These are phyloP conservation scores for Rutilus rutilus DNA, from an alignment of 2,113 vertebrate genomes.

Conservation along the genomic window DNA sequence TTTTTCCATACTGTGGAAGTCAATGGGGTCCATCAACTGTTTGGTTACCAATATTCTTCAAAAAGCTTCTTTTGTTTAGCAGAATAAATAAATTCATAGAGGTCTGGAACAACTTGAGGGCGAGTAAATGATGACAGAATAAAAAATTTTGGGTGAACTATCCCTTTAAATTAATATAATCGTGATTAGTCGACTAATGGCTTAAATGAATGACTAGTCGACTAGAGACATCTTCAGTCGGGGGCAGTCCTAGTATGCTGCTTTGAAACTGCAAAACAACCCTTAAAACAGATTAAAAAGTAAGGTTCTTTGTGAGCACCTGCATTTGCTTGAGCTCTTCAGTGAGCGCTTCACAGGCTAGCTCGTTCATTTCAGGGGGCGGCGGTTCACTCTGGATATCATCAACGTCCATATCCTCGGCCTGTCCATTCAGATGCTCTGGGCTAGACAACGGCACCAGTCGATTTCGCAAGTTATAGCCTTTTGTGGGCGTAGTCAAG, in stretches of 20 bases:
- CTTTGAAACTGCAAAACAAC: background rate
- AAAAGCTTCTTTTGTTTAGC: too few species aligned
- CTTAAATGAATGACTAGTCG: too few species aligned
- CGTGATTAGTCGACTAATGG: too few species aligned
- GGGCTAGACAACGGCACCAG: slow-evolving; percentile 81
- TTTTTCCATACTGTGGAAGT: too few species aligned
- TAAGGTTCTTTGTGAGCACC: slow-evolving; percentile 69
- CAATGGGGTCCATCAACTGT: too few species aligned
- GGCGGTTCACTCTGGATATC: slow-evolving; percentile 83
- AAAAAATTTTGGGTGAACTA: too few species aligned
- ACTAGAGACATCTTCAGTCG: too few species aligned
- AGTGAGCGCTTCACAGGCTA: slow-evolving; percentile 85
- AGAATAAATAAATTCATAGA: too few species aligned
- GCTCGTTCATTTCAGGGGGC: slow-evolving; percentile 86
- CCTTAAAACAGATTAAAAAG: background rate
- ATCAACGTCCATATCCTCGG: slow-evolving; percentile 56
- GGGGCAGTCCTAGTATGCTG: background rate
- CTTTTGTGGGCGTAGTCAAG: slow-evolving; percentile 90
- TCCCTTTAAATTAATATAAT: too few species aligned
- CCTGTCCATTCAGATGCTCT: slow-evolving; percentile 69
- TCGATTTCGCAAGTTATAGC: slow-evolving; percentile 82
- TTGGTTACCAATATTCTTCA: too few species aligned
- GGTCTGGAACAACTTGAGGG: too few species aligned
- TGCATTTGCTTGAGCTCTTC: slow-evolving; percentile 87
- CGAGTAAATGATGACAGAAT: too few species aligned